Percentiles rank a stretch among this genome's conserved stretches.
Conservation (phyloP, 2,113 vertebrate genomes). For the Gracilinanus agilis region DNA sequence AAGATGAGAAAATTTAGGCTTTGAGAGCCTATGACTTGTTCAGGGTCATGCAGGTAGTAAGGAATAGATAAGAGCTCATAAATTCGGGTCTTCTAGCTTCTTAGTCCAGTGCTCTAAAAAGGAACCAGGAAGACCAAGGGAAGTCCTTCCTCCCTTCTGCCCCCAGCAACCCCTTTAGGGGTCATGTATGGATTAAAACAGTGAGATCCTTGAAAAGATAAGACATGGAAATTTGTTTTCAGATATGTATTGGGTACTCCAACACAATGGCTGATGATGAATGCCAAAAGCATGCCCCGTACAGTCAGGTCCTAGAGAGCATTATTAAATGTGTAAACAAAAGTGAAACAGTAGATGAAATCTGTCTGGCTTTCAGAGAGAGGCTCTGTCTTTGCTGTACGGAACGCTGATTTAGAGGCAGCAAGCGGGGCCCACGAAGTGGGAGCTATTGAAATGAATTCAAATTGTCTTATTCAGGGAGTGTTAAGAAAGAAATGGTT, state of each 20-base stretch:
- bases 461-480: slow-evolving; percentile 20
- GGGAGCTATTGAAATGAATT: slow-evolving; percentile 47
- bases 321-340: slow-evolving; percentile 40
- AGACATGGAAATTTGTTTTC: background rate
- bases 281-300: background rate
- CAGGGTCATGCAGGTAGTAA: background rate
- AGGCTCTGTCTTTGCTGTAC: background rate
- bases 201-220: background rate
- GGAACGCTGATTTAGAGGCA: slow-evolving; percentile 17
- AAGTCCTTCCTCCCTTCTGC: background rate
- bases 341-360: slow-evolving; percentile 14
- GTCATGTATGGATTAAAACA: background rate
- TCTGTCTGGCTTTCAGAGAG: slow-evolving; percentile 45
- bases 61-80: background rate
- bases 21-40: background rate
- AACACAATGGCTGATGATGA: background rate
- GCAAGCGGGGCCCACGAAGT: background rate
- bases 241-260: background rate
- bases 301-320: background rate
- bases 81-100: background rate
- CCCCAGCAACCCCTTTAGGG: background rate
- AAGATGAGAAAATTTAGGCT: background rate
- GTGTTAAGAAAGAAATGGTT: slow-evolving; percentile 33
- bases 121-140: background rate
- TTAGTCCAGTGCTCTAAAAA: background rate